These are phyloP conservation scores for Lepilemur ruficaudatus DNA, from an alignment of 2,797 vertebrate genomes.

Conservation along the genomic window DNA sequence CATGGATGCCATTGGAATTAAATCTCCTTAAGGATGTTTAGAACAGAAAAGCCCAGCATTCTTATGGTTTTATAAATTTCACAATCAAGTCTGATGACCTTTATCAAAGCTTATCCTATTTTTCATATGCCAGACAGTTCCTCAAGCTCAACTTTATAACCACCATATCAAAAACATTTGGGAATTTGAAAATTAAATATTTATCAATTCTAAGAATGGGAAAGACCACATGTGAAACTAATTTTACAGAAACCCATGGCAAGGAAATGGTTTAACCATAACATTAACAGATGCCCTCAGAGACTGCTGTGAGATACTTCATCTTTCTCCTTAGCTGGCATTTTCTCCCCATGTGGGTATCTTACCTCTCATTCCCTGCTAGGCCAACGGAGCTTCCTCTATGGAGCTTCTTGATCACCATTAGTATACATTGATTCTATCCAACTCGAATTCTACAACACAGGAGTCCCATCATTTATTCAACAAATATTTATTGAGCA, in stretches of 20 bases:
- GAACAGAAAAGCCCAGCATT: background rate
- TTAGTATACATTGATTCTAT: background rate
- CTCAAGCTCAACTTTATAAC: conserved; percentile 11
- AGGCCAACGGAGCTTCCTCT: background rate
- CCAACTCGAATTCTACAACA: background rate
- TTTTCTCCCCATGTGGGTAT: background rate
- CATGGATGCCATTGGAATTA: conserved; percentile 48
- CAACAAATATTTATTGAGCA: background rate
- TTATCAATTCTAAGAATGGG: conserved; percentile 13
- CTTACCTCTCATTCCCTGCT: background rate
- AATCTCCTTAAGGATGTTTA: conserved; percentile 18
- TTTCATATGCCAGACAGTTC: background rate
- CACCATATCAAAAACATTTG: background rate
- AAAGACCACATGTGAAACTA: background rate
- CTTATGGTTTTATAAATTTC: conserved; percentile 12
- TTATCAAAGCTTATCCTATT: background rate
- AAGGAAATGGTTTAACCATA: conserved; percentile 3
- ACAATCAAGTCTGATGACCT: background rate
- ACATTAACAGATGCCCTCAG: background rate
- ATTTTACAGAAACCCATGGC: conserved; percentile 26
- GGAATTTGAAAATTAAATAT: conserved; percentile 59
- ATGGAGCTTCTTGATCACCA: background rate
- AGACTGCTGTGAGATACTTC: background rate
- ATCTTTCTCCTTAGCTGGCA: background rate
- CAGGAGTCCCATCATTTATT: background rate